Evolutionary conservation across 2,797 vertebrate species (phyloP).

Genomic region (Chrosomus eos): DNA sequence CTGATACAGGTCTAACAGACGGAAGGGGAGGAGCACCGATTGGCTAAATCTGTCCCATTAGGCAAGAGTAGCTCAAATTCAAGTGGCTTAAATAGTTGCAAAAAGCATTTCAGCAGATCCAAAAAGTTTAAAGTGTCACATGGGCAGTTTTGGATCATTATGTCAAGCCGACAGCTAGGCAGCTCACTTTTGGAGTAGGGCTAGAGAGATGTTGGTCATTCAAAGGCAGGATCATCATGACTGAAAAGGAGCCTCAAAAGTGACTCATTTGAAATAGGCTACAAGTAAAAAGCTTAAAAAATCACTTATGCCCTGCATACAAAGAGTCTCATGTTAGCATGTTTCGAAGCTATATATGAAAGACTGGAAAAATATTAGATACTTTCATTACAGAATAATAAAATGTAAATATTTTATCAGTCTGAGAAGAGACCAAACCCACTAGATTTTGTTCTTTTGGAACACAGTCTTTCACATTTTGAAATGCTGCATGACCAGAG

Average conservation of each 20-base stretch:
- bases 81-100: slow-evolving; percentile 2
- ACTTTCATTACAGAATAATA: neutral
- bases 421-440: too few relatives aligned
- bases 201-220: neutral
- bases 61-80: slow-evolving; percentile 7
- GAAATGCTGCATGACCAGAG: neutral
- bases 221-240: neutral
- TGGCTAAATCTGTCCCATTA: slow-evolving; percentile 22
- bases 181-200: too few relatives aligned
- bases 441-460: neutral
- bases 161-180: too few relatives aligned
- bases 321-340: neutral
- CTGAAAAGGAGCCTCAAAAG: neutral
- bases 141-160: neutral
- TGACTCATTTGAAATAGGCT: neutral
- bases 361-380: neutral
- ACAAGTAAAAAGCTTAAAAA: neutral
- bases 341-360: neutral
- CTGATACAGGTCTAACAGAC: slow-evolving; percentile 22
- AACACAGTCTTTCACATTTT: neutral
- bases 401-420: neutral
- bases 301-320: neutral
- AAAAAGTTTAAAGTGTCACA: neutral
- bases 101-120: neutral
- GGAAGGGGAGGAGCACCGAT: slow-evolving; percentile 4